phyloP scores from a whole-genome alignment of 1,140 invertebrate species.

The Aphaenogaster rudis region DNA sequence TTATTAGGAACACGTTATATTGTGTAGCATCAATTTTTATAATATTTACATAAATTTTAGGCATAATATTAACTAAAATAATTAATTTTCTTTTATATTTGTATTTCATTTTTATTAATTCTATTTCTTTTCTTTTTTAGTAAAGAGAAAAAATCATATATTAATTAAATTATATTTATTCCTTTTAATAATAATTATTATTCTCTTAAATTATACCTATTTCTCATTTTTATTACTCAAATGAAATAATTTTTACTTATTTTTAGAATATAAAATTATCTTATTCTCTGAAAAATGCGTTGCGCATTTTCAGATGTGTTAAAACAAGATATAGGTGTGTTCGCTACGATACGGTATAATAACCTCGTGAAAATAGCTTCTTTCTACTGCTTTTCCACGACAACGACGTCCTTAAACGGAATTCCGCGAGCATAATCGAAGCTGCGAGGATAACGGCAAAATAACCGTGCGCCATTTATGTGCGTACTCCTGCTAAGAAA shows the following conservation, averaged over 20 bases:
- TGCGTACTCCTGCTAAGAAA: conserved; percentile 41
- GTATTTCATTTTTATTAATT: not conserved
- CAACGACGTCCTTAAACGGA: conserved; percentile 24
- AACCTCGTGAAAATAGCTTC: conserved; percentile 7
- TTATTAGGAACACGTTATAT: not conserved
- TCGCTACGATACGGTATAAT: not conserved
- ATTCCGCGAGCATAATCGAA: conserved; percentile 54
- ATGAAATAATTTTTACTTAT: not conserved
- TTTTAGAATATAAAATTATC: conserved; percentile 23
- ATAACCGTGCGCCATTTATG: conserved; percentile 47
- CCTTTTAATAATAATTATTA: not conserved
- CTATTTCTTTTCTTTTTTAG: not conserved
- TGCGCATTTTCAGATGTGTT: not conserved
- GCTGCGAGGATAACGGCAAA: conserved; percentile 25
- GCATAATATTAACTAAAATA: not conserved
- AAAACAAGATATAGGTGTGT: not conserved
- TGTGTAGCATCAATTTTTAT: not conserved
- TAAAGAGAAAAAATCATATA: not conserved
- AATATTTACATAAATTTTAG: not conserved
- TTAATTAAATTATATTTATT: not conserved
- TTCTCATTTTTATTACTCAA: not conserved
- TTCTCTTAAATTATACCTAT: not conserved
- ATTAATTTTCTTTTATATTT: not conserved
- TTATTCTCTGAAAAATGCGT: not conserved
- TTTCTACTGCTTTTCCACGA: not conserved